These are phyloP conservation scores for Mamestra configurata DNA, from an alignment of 1,140 invertebrate species.

Conservation along the genomic window DNA sequence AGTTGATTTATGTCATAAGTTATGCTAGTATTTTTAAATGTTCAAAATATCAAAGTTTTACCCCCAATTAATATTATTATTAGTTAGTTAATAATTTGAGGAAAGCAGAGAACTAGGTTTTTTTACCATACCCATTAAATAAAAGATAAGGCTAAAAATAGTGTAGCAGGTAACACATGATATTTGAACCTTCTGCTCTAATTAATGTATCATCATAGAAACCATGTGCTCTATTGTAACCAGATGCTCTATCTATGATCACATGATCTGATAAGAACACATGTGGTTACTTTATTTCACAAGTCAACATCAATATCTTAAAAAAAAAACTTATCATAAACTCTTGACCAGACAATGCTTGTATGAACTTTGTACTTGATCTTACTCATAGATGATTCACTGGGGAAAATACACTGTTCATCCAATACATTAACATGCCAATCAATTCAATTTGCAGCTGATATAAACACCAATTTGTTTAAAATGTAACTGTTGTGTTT, in stretches of 20 bases:
- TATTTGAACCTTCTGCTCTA: too few species aligned
- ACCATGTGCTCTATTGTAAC: not conserved
- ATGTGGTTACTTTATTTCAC: slow-evolving; percentile 5
- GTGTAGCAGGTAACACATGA: too few species aligned
- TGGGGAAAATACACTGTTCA: not conserved
- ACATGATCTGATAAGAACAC: slow-evolving; percentile 12
- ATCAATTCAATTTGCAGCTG: not conserved
- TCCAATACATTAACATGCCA: not conserved
- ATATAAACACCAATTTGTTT: not conserved
- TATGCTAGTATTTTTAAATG: too few species aligned
- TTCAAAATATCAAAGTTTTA: too few species aligned
- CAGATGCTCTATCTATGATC: slow-evolving; percentile 5
- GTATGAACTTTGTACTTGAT: slow-evolving; percentile 29
- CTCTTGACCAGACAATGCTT: not conserved
- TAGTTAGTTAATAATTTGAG: too few species aligned
- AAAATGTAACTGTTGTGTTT: not conserved
- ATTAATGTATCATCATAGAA: not conserved
- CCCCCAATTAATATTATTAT: too few species aligned
- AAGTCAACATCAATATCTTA: not conserved
- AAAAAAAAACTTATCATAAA: not conserved
- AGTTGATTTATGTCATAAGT: too few species aligned
- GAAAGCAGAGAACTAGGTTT: too few species aligned
- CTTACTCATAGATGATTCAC: slow-evolving; percentile 14
- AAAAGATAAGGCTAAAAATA: too few species aligned
- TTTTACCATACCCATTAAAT: too few species aligned